Evolutionary conservation across 2,797 vertebrate species (phyloP).

Genomic region (Delichon dasypus): DNA sequence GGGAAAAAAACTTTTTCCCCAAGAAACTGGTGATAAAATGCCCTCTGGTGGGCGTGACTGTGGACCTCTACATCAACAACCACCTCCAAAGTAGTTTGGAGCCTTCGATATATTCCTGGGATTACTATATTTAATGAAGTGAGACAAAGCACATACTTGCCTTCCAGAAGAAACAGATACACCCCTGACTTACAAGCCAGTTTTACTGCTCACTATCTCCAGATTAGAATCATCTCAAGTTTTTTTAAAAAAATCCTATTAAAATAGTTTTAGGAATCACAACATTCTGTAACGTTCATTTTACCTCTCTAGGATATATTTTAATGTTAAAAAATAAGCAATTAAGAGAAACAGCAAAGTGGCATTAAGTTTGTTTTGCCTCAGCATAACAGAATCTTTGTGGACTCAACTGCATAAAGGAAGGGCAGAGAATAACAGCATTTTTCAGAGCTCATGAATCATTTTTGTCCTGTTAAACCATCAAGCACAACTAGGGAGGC

Average conservation of each 20-base stretch:
- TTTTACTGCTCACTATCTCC: not conserved
- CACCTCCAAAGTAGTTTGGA: constrained; percentile 33
- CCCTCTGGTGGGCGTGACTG: constrained; percentile 75
- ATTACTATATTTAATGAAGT: constrained; percentile 39
- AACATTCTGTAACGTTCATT: not conserved
- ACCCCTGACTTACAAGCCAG: not conserved
- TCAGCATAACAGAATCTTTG: constrained; percentile 17
- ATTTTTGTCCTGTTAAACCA: not conserved
- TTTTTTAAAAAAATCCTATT: not conserved
- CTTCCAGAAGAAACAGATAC: constrained; percentile 22
- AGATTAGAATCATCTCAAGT: not conserved
- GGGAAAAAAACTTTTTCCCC: constrained; percentile 35
- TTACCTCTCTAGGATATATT: not conserved
- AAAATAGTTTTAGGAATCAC: not conserved
- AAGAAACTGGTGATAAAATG: constrained; percentile 74
- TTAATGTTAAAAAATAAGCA: not conserved
- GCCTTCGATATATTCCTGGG: not conserved
- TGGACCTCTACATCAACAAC: constrained; percentile 34
- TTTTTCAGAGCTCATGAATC: constrained; percentile 21
- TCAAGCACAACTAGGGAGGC: not conserved
- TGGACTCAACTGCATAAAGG: not conserved
- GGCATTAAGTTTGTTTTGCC: not conserved
- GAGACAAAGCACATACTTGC: constrained; percentile 41
- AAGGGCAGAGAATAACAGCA: not conserved
- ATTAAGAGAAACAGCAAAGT: not conserved